A percentile compares a stretch with the other conserved stretches of the same genome.
Evolutionary conservation across 2,113 vertebrate genomes (phyloP).

Genomic region (Trichechus manatus): DNA sequence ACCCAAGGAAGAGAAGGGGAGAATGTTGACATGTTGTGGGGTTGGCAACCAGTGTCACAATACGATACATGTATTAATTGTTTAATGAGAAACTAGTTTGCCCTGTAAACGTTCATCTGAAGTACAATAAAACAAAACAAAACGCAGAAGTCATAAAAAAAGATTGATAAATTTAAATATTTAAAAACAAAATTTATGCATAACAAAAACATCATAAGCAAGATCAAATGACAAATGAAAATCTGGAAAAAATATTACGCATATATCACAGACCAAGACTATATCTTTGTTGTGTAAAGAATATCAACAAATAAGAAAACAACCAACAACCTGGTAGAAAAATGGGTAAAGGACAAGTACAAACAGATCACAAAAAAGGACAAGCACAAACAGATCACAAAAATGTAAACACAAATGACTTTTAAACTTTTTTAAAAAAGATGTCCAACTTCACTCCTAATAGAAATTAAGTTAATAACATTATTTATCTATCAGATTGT

Average conservation of each 20-base stretch:
- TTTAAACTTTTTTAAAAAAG: background rate
- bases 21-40: no score
- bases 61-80: no score
- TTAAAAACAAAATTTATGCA: conserved; percentile 11
- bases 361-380: background rate
- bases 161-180: conserved; percentile 13
- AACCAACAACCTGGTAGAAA: background rate
- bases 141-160: background rate
- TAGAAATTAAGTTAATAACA: background rate
- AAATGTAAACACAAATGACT: background rate
- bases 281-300: background rate
- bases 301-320: background rate
- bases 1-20: no score
- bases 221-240: conserved; percentile 28
- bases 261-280: background rate
- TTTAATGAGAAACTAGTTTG: no score
- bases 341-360: background rate
- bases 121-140: no score
- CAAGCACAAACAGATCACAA: background rate
- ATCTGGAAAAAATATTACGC: background rate
- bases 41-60: no score
- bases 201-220: background rate
- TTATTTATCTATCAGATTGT: background rate
- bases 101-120: no score
- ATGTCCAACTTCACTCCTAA: background rate